Conservation (phyloP, 2,113 vertebrate species). For the Phocoena sinus region DNA sequence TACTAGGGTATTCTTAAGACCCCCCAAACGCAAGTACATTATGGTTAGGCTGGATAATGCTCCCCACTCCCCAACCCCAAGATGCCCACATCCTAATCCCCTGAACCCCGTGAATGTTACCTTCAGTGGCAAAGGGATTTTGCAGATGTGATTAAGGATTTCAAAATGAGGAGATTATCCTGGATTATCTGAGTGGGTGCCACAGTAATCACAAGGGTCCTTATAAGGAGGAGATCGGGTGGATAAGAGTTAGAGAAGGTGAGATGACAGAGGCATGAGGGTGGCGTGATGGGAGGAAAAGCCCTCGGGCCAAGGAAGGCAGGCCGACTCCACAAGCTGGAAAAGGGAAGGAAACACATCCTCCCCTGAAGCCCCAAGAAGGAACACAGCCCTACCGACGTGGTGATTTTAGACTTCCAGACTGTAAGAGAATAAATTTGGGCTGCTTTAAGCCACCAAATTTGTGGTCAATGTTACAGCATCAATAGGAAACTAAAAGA, state of each 20-base stretch:
- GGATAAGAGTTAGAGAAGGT: background rate
- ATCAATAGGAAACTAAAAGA: background rate
- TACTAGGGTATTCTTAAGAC: background rate
- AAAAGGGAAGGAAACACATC: background rate
- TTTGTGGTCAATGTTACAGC: background rate
- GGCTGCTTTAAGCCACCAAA: background rate
- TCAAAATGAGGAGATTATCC: background rate
- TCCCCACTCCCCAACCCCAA: background rate
- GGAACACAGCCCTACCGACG: background rate
- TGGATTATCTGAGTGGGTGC: background rate
- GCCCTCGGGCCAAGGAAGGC: background rate
- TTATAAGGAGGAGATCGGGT: background rate
- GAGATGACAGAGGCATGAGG: background rate
- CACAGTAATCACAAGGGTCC: background rate
- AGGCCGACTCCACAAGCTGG: background rate
- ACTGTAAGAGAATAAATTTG: background rate
- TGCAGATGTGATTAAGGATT: background rate
- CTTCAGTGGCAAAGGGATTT: background rate
- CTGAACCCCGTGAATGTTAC: background rate
- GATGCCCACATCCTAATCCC: background rate
- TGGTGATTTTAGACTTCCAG: background rate
- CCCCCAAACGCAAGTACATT: background rate
- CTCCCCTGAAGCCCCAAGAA: background rate
- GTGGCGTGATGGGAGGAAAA: background rate
- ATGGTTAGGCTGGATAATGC: background rate